Conservation (phyloP, 1,140 invertebrate species). For the Drepana arcuata region DNA sequence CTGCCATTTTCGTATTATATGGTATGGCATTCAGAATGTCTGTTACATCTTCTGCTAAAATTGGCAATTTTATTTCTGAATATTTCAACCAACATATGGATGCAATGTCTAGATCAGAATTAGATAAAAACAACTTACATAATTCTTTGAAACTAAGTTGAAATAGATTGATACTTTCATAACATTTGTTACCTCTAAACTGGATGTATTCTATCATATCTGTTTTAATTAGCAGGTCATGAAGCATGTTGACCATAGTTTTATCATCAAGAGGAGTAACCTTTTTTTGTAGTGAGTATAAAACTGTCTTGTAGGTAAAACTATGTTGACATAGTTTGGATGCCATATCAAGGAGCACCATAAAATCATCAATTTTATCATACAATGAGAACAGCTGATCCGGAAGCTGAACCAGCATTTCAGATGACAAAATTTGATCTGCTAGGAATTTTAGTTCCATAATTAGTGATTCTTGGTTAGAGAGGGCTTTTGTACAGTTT, state of each 20-base stretch:
- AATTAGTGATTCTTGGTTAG: constrained; percentile 42
- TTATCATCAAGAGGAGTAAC: constrained; percentile 26
- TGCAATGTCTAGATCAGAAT: constrained; percentile 54
- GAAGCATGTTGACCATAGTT: constrained; percentile 23
- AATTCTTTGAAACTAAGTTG: constrained; percentile 36
- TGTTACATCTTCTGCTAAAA: constrained; percentile 31
- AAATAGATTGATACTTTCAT: constrained; percentile 43
- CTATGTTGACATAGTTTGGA: constrained; percentile 39
- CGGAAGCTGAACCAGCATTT: constrained; percentile 17
- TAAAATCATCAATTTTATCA: constrained; percentile 40
- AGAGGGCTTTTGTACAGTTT: constrained; percentile 13
- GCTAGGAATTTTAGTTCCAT: constrained; percentile 31
- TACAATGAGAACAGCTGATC: constrained; percentile 32
- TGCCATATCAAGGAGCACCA: constrained; percentile 31
- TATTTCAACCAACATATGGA: constrained; percentile 61
- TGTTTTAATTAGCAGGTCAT: constrained; percentile 45
- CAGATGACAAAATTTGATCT: constrained; percentile 17
- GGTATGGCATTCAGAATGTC: constrained; percentile 50
- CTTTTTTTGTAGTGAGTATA: constrained; percentile 46
- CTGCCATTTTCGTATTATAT: constrained; percentile 49
- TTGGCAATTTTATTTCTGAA: constrained; percentile 31
- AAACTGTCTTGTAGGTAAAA: constrained; percentile 35
- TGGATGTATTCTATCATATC: constrained; percentile 53
- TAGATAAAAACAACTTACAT: constrained; percentile 45
- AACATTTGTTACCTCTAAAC: constrained; percentile 40